These are phyloP conservation scores for Deilephila elpenor DNA, from an alignment of 2,888 invertebrate genomes.

Conservation along the genomic window DNA sequence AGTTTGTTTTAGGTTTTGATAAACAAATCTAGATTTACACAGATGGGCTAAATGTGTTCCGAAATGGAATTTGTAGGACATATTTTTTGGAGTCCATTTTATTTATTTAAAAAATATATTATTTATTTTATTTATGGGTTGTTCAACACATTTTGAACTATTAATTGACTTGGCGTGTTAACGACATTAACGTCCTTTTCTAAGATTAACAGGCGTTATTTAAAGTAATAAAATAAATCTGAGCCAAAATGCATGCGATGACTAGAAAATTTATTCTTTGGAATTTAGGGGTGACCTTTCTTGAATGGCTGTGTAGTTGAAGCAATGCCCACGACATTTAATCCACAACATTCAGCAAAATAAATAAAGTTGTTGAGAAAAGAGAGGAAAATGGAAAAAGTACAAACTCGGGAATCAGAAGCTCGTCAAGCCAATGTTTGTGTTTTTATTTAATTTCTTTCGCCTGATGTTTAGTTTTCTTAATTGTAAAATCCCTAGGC, in stretches of 20 bases:
- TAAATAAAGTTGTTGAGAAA: too few species aligned
- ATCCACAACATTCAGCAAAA: too few species aligned
- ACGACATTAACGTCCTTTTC: not conserved
- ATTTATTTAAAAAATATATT: not conserved
- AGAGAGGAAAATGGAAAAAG: too few species aligned
- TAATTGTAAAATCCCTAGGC: too few species aligned
- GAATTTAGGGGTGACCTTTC: constrained; percentile 2
- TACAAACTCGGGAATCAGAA: too few species aligned
- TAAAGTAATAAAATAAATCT: constrained; percentile 14
- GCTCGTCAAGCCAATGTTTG: too few species aligned
- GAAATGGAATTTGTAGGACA: not conserved
- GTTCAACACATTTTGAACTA: not conserved
- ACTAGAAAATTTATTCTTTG: constrained; percentile 4
- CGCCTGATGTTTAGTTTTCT: too few species aligned
- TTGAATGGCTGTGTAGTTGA: not conserved
- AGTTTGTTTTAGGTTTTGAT: not conserved
- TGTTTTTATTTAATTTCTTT: too few species aligned
- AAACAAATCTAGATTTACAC: not conserved
- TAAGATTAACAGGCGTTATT: constrained; percentile 15
- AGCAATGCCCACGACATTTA: too few species aligned
- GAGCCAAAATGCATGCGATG: not conserved
- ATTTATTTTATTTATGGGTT: not conserved
- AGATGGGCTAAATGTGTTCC: not conserved
- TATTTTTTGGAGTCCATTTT: not conserved
- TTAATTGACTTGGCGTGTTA: not conserved